These are phyloP conservation scores for Clamator glandarius DNA, from an alignment of 2,797 vertebrate genomes.

Conservation along the genomic window DNA sequence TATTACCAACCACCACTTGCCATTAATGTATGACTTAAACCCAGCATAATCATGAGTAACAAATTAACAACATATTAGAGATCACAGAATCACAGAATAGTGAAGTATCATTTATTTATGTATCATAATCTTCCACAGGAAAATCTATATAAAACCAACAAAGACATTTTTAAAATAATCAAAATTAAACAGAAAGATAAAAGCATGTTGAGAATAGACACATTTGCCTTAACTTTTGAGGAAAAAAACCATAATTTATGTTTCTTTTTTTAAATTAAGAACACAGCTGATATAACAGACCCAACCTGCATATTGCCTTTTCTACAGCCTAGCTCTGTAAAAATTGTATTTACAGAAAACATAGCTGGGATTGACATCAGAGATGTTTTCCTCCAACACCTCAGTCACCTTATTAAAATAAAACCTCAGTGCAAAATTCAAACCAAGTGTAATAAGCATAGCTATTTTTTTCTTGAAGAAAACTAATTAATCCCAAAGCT, in stretches of 20 bases:
- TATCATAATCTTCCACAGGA: background rate
- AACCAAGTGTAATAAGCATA: background rate
- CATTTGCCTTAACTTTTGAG: background rate
- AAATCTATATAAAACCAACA: background rate
- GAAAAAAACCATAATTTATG: background rate
- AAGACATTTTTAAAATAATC: background rate
- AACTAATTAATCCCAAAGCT: constrained; percentile 46
- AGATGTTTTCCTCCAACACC: background rate
- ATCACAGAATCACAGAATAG: background rate
- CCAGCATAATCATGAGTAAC: background rate
- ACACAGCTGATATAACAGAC: background rate
- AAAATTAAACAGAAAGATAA: background rate
- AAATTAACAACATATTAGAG: background rate
- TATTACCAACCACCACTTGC: background rate
- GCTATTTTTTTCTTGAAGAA: background rate
- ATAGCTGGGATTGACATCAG: background rate
- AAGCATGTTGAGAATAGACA: background rate
- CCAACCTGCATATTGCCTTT: background rate
- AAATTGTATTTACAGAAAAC: constrained; percentile 1
- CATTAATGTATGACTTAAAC: background rate
- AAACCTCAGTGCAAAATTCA: constrained; percentile 7
- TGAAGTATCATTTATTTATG: background rate
- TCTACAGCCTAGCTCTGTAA: background rate
- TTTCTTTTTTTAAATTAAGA: background rate
- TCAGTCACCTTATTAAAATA: constrained; percentile 12